Percentiles rank a stretch among this genome's conserved stretches.
These are phyloP conservation scores for Alviniconcha strummeri DNA, from an alignment of 2,888 invertebrate genomes.

Conservation along the genomic window DNA sequence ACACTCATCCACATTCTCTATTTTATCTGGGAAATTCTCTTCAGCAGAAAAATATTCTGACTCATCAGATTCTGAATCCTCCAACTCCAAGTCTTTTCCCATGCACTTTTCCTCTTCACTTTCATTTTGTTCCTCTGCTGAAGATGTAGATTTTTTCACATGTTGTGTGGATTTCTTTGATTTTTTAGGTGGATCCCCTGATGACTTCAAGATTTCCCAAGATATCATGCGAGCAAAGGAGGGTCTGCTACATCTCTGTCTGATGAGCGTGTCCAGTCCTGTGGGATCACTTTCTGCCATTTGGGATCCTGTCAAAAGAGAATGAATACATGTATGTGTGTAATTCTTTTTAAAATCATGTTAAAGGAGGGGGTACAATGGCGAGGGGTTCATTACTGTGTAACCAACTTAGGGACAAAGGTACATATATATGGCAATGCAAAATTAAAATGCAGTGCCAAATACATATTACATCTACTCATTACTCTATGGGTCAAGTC, in stretches of 20 bases:
- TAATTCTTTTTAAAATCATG: not conserved
- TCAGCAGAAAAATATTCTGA: conserved; percentile 27
- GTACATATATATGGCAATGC: no score
- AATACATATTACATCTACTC: no score
- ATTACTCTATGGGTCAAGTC: no score
- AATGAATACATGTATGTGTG: not conserved
- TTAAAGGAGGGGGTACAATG: no score
- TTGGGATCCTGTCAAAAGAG: not conserved
- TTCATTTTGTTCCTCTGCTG: not conserved
- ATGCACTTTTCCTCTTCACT: not conserved
- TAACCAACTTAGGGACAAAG: no score
- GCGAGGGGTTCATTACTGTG: no score
- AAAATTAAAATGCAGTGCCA: no score
- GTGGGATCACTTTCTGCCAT: conserved; percentile 23
- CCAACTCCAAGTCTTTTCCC: not conserved
- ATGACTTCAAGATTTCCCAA: conserved; percentile 17
- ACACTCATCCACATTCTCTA: not conserved
- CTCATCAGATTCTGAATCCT: conserved; percentile 9
- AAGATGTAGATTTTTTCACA: not conserved
- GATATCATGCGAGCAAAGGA: conserved; percentile 20
- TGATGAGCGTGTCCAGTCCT: conserved; percentile 16
- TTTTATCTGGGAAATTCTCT: not conserved
- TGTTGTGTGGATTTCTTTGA: not conserved
- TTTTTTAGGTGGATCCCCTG: not conserved
- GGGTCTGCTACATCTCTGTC: conserved; percentile 12